A percentile compares a stretch with the other conserved stretches of the same genome.
Conservation (phyloP, 2,888 invertebrate genomes). For the Amorpha juglandis region DNA sequence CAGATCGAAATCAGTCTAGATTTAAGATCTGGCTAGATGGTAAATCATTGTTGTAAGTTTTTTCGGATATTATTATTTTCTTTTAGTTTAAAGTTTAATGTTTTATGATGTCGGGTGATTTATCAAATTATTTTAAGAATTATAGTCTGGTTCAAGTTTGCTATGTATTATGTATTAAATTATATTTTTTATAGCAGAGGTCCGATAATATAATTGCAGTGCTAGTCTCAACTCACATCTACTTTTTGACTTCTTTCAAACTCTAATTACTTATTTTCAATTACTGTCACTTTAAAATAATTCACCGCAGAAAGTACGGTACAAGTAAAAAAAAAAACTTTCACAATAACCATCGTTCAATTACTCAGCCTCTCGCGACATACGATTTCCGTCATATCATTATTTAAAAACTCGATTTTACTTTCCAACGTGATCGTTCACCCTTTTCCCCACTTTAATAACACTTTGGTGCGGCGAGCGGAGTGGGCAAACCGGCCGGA, state of each 20-base stretch:
- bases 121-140: neutral
- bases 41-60: constrained; percentile 8
- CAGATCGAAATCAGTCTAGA: constrained; percentile 5
- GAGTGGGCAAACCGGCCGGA: constrained; percentile 36
- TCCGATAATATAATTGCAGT: no score
- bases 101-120: neutral
- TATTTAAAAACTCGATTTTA: constrained; percentile 39
- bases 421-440: constrained; percentile 36
- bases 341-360: constrained; percentile 28
- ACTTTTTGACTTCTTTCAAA: no score
- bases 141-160: no score
- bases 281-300: no score
- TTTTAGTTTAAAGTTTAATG: neutral
- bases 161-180: no score
- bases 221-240: no score
- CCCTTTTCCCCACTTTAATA: constrained; percentile 37
- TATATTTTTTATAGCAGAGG: no score
- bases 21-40: neutral
- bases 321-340: constrained; percentile 3
- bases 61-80: neutral
- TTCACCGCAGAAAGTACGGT: neutral
- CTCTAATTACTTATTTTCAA: no score
- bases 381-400: constrained; percentile 37
- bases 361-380: constrained; percentile 35
- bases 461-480: constrained; percentile 30